A percentile compares a stretch with the other conserved stretches of the same genome.
Evolutionary conservation across 2,888 invertebrate species (phyloP).

Genomic region (Harmothoe impar): DNA sequence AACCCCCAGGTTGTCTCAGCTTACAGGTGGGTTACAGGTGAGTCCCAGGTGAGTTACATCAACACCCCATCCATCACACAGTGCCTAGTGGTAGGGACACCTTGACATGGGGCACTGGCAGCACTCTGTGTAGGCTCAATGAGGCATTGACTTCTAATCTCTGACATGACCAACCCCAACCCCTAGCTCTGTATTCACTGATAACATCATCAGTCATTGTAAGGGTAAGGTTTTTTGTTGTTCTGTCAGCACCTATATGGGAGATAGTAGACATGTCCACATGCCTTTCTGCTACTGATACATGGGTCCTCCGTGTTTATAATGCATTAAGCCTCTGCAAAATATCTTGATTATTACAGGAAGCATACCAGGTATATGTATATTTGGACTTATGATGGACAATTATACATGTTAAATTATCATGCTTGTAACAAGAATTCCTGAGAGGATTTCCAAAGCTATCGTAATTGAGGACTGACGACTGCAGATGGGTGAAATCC

Average conservation of each 20-base stretch:
- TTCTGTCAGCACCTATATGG: not conserved
- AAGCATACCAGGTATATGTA: too few relatives aligned
- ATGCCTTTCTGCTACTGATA: too few relatives aligned
- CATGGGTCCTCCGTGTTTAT: too few relatives aligned
- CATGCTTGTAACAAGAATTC: too few relatives aligned
- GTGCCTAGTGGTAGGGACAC: not conserved
- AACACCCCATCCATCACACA: not conserved
- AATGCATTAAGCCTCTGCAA: too few relatives aligned
- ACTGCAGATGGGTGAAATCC: too few relatives aligned
- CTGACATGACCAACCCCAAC: not conserved
- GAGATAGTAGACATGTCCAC: too few relatives aligned
- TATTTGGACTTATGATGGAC: too few relatives aligned
- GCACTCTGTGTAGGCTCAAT: not conserved
- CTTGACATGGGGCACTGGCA: not conserved
- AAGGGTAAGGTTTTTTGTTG: not conserved
- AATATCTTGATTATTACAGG: too few relatives aligned
- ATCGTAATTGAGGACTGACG: too few relatives aligned
- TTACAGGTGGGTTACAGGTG: not conserved
- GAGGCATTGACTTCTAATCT: conserved; percentile 23
- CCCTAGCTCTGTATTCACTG: not conserved
- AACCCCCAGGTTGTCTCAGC: not conserved
- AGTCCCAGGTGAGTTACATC: conserved; percentile 5
- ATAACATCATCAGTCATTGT: not conserved
- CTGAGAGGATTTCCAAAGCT: too few relatives aligned
- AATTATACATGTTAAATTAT: too few relatives aligned